Evolutionary conservation across 2,797 vertebrate genomes (phyloP).

Genomic region (Gobio occitaniae): DNA sequence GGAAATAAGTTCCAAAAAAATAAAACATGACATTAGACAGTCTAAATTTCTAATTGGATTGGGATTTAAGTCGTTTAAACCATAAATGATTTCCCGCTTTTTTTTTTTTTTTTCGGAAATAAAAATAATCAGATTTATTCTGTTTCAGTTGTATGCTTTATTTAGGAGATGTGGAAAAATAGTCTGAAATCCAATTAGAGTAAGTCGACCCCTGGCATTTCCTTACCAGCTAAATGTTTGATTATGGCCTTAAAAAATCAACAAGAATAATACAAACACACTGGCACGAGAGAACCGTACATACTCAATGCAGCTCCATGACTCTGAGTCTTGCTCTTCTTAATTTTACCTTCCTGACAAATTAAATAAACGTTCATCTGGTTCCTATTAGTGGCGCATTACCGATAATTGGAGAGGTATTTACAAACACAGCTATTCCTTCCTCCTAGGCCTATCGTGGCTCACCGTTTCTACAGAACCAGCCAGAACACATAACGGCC

Average conservation of each 20-base stretch:
- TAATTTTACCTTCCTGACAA: constrained; percentile 76
- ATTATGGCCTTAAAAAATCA: constrained; percentile 56
- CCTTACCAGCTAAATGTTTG: constrained; percentile 52
- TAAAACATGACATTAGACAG: background rate
- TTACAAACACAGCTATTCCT: constrained; percentile 78
- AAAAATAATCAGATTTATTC: constrained; percentile 46
- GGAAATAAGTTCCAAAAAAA: background rate
- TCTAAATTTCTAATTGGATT: constrained; percentile 1
- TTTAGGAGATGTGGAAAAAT: constrained; percentile 49
- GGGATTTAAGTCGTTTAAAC: constrained; percentile 21
- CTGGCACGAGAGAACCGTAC: constrained; percentile 38
- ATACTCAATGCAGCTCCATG: constrained; percentile 7
- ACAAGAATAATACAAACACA: constrained; percentile 49
- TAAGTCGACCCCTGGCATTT: constrained; percentile 49
- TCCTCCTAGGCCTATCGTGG: constrained; percentile 58
- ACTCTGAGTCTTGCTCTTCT: constrained; percentile 67
- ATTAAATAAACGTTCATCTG: constrained; percentile 78
- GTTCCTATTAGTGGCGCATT: constrained; percentile 75
- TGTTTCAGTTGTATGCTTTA: constrained; percentile 29
- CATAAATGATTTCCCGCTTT: background rate
- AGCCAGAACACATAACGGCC: constrained; percentile 54
- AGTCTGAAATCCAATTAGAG: constrained; percentile 55
- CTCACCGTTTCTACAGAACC: constrained; percentile 49
- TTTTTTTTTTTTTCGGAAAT: background rate
- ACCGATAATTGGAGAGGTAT: constrained; percentile 76